Evolutionary conservation across 2,888 invertebrate species (phyloP), one percentile per base, ranked within the genome.

Genomic region (Brachyptera putata): DNA sequence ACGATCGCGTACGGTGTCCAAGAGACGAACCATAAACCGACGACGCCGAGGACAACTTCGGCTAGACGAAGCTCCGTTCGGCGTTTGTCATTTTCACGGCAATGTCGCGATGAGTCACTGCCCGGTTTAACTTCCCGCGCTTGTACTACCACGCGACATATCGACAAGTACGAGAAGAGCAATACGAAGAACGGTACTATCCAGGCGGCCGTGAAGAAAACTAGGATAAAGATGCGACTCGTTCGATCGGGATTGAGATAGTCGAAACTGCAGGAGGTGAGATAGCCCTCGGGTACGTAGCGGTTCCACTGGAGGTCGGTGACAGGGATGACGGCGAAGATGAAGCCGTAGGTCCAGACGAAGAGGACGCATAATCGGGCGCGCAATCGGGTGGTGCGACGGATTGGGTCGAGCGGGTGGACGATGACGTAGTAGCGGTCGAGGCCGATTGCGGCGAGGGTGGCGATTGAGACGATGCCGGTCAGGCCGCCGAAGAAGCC

Each of bases 191-290:
- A 80, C 0, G 93, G 93, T 1, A 86, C 71, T 1, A 86, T 79
- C 84, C 86, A 93, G 48, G 85, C 91, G 1, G 85, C 87, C 36
- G 84, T 79, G 72, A 89, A 90, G 71, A 88, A 88, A 3, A 82
- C 72, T 66, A 90, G 80, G 70, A 91, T 89, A 70, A 88, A 92
- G 61, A 81, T 79, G 55, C 83, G 81, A 1, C 83, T 83, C 0
- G 73, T 70, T 1, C 74, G 69, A 57, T 83, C 81, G n/a, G 82
- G 62, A 22, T 25, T 30, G 21, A 16, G 70, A 70, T 92, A 93
- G 73, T 92, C 91, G 71, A 89, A 92, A 69, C 91, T 88, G 75
- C 92, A 93, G 68, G 88, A 87, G 18, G 89, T 91, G 61, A 91
- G 79, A 70, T 84, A 90, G 1, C 90, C 91, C 73, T 92, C 92